phyloP scores from a whole-genome alignment of 2,888 invertebrate genomes.

The Caradrina kadenii region DNA sequence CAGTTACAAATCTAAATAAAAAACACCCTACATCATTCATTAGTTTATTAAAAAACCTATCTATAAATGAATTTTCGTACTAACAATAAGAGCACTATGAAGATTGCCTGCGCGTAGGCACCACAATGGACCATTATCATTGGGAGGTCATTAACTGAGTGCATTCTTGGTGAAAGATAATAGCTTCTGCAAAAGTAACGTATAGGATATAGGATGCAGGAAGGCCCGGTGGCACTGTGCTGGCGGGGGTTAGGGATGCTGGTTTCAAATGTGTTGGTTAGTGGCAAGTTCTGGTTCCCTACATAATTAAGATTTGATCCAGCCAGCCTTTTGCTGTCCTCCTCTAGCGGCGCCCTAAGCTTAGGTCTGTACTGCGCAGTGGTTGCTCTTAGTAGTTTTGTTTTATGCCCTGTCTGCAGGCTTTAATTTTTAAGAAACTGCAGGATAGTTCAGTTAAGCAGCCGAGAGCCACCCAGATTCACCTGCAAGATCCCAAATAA shows the following conservation, averaged over 20 bases:
- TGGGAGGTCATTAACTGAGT: conserved; percentile 83
- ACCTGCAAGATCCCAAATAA: no score
- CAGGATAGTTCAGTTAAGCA: no score
- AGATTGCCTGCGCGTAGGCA: conserved; percentile 82
- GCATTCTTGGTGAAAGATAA: conserved; percentile 89
- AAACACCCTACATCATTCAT: conserved; percentile 59
- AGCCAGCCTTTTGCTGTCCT: no score
- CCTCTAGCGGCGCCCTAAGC: no score
- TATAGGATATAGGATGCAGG: conserved; percentile 75
- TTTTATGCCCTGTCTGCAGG: no score
- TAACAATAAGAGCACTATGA: conserved; percentile 81
- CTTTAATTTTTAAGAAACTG: no score
- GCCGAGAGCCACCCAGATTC: no score
- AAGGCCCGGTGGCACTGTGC: conserved; percentile 67
- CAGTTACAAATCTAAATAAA: conserved; percentile 34
- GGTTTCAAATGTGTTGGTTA: not conserved
- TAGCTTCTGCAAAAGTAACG: conserved; percentile 71
- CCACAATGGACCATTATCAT: conserved; percentile 83
- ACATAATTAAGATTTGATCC: no score
- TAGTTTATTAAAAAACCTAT: conserved; percentile 76
- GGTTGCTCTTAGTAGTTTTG: no score
- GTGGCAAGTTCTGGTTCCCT: no score
- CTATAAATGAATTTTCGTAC: conserved; percentile 71
- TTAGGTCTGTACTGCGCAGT: no score
- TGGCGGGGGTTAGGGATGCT: conserved; percentile 37